Evolutionary conservation across 2,797 vertebrate species (phyloP).

Genomic region (Graptemys geographica): DNA sequence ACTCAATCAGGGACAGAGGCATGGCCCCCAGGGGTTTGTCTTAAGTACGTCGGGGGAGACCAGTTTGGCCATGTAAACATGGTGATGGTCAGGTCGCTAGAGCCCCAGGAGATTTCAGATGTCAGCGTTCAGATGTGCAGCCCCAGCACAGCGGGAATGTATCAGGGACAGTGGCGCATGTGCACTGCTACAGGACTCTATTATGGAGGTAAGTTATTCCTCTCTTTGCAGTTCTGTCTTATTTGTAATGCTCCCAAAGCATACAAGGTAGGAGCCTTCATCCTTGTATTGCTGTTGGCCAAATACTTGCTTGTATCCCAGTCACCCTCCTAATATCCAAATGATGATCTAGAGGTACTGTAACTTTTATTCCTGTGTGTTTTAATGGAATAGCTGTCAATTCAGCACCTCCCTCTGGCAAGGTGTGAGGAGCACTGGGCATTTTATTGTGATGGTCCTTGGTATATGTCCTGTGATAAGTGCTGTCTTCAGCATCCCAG

Average conservation of each 20-base stretch:
- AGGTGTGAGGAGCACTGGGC: not conserved
- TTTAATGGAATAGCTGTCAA: not conserved
- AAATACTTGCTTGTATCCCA: not conserved
- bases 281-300: not conserved
- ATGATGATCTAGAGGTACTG: not conserved
- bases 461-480: not conserved
- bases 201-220: constrained; percentile 92
- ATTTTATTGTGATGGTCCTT: not conserved
- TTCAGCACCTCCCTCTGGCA: accelerated
- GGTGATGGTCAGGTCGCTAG: constrained; percentile 96
- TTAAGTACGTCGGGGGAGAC: constrained; percentile 98
- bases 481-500: not conserved
- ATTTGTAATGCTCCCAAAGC: accelerated
- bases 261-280: not conserved
- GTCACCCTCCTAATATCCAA: not conserved
- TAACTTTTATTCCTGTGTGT: not conserved
- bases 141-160: constrained; percentile 95
- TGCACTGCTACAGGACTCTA: constrained; percentile 98
- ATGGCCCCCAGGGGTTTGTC: constrained; percentile 98
- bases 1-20: constrained; percentile 90
- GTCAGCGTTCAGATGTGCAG: constrained; percentile 99
- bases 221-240: accelerated
- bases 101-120: constrained; percentile 97
- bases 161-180: constrained; percentile 99
- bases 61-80: constrained; percentile 99